Conservation (phyloP, 2,113 vertebrate genomes). For the Riparia riparia region DNA sequence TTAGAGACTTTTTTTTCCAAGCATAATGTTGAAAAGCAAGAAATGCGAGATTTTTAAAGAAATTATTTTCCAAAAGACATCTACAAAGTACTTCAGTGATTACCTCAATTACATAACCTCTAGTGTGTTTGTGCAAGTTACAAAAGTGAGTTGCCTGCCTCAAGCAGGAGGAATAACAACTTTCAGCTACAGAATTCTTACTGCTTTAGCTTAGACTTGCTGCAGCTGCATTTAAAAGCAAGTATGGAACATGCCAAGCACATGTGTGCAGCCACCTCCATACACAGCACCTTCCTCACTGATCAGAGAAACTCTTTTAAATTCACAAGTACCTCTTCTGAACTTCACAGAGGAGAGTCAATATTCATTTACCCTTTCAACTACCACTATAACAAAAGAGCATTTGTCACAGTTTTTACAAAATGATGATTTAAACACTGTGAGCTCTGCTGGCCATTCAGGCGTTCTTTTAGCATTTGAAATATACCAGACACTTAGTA, state of each 20-base stretch:
- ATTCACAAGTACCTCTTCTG: neutral
- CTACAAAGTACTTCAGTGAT: neutral
- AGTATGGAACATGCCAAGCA: neutral
- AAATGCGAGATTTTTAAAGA: neutral
- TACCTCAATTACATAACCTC: neutral
- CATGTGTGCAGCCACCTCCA: neutral
- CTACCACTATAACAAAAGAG: neutral
- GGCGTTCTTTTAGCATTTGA: accelerated
- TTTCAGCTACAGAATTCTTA: neutral
- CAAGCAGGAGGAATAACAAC: neutral
- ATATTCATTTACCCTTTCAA: neutral
- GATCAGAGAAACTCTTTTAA: neutral
- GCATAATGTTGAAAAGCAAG: neutral
- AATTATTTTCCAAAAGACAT: neutral
- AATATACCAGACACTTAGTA: neutral
- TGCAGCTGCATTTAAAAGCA: neutral
- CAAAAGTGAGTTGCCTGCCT: neutral
- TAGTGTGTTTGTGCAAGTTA: neutral
- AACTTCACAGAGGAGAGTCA: neutral
- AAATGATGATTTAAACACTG: neutral
- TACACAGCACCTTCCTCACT: neutral
- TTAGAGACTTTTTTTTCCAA: neutral
- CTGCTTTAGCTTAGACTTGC: neutral
- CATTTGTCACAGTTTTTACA: neutral
- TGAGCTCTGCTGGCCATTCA: neutral